Evolutionary conservation across 2,113 vertebrate genomes (phyloP).

Genomic region (Hippocampus comes): DNA sequence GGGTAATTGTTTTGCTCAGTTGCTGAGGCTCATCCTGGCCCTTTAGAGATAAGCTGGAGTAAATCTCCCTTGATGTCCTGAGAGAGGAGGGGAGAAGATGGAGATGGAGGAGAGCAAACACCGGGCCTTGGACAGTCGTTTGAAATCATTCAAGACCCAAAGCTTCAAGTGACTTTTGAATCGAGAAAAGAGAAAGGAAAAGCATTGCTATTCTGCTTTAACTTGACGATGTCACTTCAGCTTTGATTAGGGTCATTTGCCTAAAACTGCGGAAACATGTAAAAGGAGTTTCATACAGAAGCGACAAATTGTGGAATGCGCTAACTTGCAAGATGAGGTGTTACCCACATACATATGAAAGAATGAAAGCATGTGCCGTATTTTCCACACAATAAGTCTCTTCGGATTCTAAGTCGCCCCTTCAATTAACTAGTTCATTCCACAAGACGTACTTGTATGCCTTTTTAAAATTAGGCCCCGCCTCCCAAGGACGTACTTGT

Average conservation of each 20-base stretch:
- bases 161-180: constrained; percentile 58
- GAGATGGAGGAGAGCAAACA: constrained; percentile 64
- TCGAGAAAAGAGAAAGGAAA: constrained; percentile 23
- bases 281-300: constrained; percentile 10
- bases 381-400: too few relatives aligned
- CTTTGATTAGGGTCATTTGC: constrained; percentile 34
- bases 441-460: too few relatives aligned
- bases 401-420: too few relatives aligned
- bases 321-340: background rate
- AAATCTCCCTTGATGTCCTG: constrained; percentile 69
- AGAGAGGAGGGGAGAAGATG: constrained; percentile 59
- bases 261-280: constrained; percentile 17
- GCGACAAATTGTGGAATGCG: background rate
- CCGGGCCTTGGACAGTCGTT: constrained; percentile 48
- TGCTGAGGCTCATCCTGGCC: constrained; percentile 66
- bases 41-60: constrained; percentile 73
- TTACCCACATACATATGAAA: background rate
- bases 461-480: too few relatives aligned
- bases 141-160: constrained; percentile 66
- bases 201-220: constrained; percentile 43
- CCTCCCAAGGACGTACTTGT: too few relatives aligned
- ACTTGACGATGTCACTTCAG: constrained; percentile 27
- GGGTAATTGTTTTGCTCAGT: constrained; percentile 71
- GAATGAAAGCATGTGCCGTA: background rate
- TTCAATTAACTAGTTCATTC: too few relatives aligned